phyloP scores from a whole-genome alignment of 2,888 invertebrate genomes.

The Chymomyza fuscimana region DNA sequence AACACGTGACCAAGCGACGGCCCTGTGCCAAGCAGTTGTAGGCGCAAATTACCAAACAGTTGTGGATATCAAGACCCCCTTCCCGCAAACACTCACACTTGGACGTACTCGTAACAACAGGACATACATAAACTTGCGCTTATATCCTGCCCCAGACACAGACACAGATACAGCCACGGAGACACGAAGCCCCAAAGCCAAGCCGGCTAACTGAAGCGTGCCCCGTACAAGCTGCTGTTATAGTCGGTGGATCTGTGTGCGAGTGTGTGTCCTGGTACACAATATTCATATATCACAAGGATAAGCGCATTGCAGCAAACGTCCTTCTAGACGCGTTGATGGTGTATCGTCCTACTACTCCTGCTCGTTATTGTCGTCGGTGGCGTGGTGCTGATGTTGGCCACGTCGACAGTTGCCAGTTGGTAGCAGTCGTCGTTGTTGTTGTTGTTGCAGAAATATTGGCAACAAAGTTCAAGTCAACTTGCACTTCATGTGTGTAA shows the following conservation, averaged over 20 bases:
- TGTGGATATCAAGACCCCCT: not conserved
- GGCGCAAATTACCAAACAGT: slow-evolving; percentile 74
- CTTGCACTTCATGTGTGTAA: slow-evolving; percentile 64
- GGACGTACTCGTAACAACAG: not conserved
- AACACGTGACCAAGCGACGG: slow-evolving; percentile 68
- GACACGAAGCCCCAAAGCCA: slow-evolving; percentile 56
- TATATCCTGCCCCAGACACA: slow-evolving; percentile 52
- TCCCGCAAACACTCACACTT: not conserved
- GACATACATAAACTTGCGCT: slow-evolving; percentile 15
- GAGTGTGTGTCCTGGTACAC: slow-evolving; percentile 73
- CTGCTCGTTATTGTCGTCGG: slow-evolving; percentile 4
- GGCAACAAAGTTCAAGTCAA: slow-evolving; percentile 40
- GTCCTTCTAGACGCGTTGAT: slow-evolving; percentile 76
- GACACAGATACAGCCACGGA: slow-evolving; percentile 25
- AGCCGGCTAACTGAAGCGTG: slow-evolving; percentile 53
- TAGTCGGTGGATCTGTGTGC: slow-evolving; percentile 45
- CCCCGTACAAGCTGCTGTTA: slow-evolving; percentile 46
- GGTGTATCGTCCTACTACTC: slow-evolving; percentile 26
- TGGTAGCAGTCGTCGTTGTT: not conserved
- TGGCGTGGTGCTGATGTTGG: not conserved
- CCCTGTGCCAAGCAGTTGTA: slow-evolving; percentile 58
- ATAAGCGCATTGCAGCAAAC: slow-evolving; percentile 81
- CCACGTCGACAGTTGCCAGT: slow-evolving; percentile 20
- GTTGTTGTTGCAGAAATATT: slow-evolving; percentile 2
- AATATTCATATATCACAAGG: slow-evolving; percentile 80